These are phyloP conservation scores for Pyrgilauda ruficollis DNA, from an alignment of 2,113 vertebrate species.

Conservation along the genomic window DNA sequence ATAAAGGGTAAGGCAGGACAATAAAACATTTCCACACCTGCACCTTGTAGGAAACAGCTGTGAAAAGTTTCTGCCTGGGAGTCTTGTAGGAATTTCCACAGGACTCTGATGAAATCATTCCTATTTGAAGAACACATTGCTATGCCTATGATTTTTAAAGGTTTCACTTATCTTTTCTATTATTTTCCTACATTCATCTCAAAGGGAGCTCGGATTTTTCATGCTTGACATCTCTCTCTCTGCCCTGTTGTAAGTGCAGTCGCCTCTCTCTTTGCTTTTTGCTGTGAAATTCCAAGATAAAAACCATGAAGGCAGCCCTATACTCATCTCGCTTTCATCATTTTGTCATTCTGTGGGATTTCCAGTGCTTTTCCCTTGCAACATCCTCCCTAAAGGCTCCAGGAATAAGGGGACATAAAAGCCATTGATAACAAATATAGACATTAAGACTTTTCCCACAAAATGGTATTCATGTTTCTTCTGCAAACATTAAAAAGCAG, in stretches of 20 bases:
- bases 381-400: neutral
- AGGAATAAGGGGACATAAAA: neutral
- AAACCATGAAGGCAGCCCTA: neutral
- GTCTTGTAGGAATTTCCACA: neutral
- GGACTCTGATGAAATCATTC: neutral
- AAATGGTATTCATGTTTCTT: neutral
- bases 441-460: neutral
- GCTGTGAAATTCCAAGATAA: neutral
- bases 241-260: neutral
- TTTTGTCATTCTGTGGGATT: neutral
- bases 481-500: neutral
- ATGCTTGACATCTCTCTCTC: neutral
- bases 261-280: neutral
- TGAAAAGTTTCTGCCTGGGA: neutral
- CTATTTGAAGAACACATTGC: fast-evolving
- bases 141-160: neutral
- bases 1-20: neutral
- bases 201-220: neutral
- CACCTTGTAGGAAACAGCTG: neutral
- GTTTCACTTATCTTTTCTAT: neutral
- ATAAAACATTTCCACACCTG: neutral
- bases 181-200: neutral
- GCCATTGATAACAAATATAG: neutral
- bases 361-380: neutral
- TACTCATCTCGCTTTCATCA: neutral